A percentile compares a stretch with the other conserved stretches of the same genome.
Evolutionary conservation across 2,113 vertebrate species (phyloP).

Genomic region (Ariopsis seemanni): DNA sequence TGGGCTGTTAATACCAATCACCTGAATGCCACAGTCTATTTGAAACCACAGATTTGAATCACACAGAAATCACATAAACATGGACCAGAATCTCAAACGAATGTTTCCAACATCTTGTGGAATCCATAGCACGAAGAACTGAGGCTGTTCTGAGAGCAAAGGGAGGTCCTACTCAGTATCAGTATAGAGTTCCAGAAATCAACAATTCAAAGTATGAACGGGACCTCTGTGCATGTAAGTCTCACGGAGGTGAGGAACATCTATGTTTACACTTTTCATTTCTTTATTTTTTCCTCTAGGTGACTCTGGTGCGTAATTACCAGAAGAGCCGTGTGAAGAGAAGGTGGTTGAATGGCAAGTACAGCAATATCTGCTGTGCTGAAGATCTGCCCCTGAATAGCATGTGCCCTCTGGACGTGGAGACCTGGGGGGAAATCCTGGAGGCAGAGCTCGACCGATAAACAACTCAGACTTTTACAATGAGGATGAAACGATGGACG

Average conservation of each 20-base stretch:
- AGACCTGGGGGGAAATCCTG: constrained; percentile 90
- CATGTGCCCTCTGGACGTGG: constrained; percentile 81
- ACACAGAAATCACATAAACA: too few relatives aligned
- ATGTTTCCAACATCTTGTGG: too few relatives aligned
- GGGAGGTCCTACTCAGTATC: too few relatives aligned
- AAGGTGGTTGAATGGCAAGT: constrained; percentile 84
- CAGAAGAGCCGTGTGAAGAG: constrained; percentile 80
- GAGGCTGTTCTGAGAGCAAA: too few relatives aligned
- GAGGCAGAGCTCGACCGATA: constrained; percentile 87
- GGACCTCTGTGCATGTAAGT: neutral
- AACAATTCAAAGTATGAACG: neutral
- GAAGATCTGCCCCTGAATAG: constrained; percentile 72
- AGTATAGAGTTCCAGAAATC: neutral
- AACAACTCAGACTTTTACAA: neutral
- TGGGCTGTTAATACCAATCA: too few relatives aligned
- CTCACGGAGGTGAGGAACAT: neutral
- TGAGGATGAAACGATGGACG: neutral
- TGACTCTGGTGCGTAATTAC: constrained; percentile 82
- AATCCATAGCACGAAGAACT: too few relatives aligned
- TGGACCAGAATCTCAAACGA: too few relatives aligned
- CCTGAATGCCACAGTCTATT: too few relatives aligned
- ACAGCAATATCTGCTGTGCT: constrained; percentile 78
- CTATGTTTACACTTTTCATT: neutral
- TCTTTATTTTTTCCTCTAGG: constrained; percentile 62
- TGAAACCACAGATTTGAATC: too few relatives aligned